Percentiles rank a stretch among this genome's conserved stretches.
These are phyloP conservation scores for Colaptes auratus DNA, from an alignment of 2,113 vertebrate species.

Conservation along the genomic window DNA sequence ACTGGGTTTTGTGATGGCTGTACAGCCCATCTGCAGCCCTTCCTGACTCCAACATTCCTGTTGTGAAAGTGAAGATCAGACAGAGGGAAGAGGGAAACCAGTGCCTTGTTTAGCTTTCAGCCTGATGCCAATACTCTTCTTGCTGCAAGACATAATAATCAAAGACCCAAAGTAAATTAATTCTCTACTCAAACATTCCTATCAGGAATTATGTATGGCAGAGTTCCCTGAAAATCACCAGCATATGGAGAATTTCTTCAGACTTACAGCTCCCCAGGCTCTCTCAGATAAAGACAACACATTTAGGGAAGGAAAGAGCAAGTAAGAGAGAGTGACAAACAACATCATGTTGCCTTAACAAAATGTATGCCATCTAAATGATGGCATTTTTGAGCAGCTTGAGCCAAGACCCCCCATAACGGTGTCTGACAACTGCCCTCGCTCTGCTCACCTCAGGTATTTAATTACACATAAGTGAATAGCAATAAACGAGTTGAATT, in stretches of 20 bases:
- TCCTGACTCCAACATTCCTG: background rate
- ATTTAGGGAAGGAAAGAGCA: constrained; percentile 13
- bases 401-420: background rate
- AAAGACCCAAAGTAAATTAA: constrained; percentile 42
- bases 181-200: constrained; percentile 50
- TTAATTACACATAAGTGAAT: constrained; percentile 5
- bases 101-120: constrained; percentile 10
- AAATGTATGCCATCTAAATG: background rate
- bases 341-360: constrained; percentile 8
- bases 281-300: constrained; percentile 37
- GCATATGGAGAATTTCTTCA: constrained; percentile 64
- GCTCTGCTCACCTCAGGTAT: background rate
- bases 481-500: background rate
- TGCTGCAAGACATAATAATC: constrained; percentile 30
- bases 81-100: background rate
- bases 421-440: background rate
- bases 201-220: constrained; percentile 64
- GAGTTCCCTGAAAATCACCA: constrained; percentile 63
- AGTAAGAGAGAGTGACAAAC: background rate
- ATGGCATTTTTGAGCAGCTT: background rate
- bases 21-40: background rate
- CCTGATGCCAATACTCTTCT: constrained; percentile 23
- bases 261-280: constrained; percentile 54
- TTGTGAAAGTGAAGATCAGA: background rate
- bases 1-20: background rate